Evolutionary conservation across 2,113 vertebrate species (phyloP), one percentile per base, ranked within the genome.

Genomic region (Cygnus buccinator): DNA sequence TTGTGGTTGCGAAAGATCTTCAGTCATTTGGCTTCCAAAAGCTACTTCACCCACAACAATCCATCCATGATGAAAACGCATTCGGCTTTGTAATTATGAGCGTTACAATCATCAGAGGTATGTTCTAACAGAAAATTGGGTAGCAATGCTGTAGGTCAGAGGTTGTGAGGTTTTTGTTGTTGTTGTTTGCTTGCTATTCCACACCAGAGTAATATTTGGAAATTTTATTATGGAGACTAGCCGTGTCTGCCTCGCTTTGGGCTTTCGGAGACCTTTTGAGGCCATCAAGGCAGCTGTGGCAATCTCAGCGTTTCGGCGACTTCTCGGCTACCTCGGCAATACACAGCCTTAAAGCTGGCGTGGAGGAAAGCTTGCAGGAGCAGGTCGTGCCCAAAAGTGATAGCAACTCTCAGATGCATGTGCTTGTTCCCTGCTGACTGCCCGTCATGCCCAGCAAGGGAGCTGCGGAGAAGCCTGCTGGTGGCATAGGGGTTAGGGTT

Each of bases 101-200:
- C 84, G 52, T 92, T 81, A 52, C 20, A 84, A 44, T 87, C 80
- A 79, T 33, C 33, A 72, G 39, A 89, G 54, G 8, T 92, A 13
- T 55, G 65, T 87, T 84, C 76, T 89, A 87, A 82, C 39, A 90
- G 81, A 92, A 93, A 75, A 86, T 28, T 48, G 50, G 55, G 59
- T 71, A 73, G 76, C 65, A 68, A 90, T 91, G 46, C 44, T 82
- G 39, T 87, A 82, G 92, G 70, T 65, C 77, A 95, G 80, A 92
- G 80, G 70, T n/a, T 90, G 76, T 31, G 33, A 37, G 37, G 71
- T 67, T 91, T 79, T 19, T 10, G 7, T 10, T 46, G 44, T 78
- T 87, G 84, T 78, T 73, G 41, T 93, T 94, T 0, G 1, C 73
- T 73, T 65, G 39, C 66, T 95, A 89, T 93, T 95, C 73, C 79